Evolutionary conservation across 2,113 vertebrate species (phyloP), one percentile per base, ranked within the genome.

Genomic region (Thomomys bottae): DNA sequence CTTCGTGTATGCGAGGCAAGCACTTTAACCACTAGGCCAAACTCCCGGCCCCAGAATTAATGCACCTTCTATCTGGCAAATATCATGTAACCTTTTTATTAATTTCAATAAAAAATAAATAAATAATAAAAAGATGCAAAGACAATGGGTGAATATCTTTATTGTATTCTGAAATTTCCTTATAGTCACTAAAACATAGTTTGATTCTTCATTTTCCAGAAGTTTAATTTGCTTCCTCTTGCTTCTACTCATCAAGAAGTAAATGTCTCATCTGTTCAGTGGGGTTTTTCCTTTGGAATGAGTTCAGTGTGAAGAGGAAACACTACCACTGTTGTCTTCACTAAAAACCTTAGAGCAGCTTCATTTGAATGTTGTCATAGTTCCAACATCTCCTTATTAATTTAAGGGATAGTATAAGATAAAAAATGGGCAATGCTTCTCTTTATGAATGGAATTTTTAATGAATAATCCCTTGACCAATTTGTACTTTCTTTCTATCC

Each of bases 401-500:
- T 76, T 89, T 91, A 92, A 94, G 66, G 14, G 61, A 79, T 26
- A 45, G 54, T 89, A 11, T 66, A 82, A 79, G 59, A 34, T n/a
- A 70, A n/a, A 85, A 94, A 94, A 91, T 28, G 38, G 75, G 71
- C 4, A n/a, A 77, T 54, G 9, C 6, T 49, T 63, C 24, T 64
- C 24, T 93, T 75, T 88, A n/a, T n/a, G 42, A 94, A 61, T 68
- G 36, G 61, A 89, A 85, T 88, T 85, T 90, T 92, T 72, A 92
- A 80, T 1, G 24, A 78, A 67, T 67, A 89, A 32, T 84, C 11
- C 0, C 2, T 63, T 54, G 49, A 85, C 64, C 83, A 71, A 78
- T 84, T 75, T 91, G 40, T 75, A 10, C 88, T 93, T 92, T 92
- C 63, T 91, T 90, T 96, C 72, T 66, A 42, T 12, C 45, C 68